Evolutionary conservation across 2,113 vertebrate species (phyloP).

Genomic region (Pipa parva): DNA sequence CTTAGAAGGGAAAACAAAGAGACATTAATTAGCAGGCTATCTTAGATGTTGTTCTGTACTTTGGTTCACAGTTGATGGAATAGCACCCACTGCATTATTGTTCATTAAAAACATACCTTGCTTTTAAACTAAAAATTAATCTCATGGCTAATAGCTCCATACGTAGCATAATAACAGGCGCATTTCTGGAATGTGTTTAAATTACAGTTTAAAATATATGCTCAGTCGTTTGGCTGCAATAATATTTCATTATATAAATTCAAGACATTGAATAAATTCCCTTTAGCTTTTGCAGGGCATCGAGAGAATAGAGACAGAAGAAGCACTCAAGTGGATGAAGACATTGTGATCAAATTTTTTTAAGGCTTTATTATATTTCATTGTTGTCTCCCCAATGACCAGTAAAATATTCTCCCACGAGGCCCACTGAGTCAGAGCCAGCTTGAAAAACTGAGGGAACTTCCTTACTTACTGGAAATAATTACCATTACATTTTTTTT

Average conservation of each 20-base stretch:
- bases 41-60: neutral
- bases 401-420: conserved; percentile 65
- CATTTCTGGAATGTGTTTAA: conserved; percentile 43
- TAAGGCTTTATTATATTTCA: conserved; percentile 62
- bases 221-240: conserved; percentile 42
- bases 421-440: conserved; percentile 70
- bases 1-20: neutral
- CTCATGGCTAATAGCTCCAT: conserved; percentile 1
- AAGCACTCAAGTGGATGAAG: conserved; percentile 53
- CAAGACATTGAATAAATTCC: conserved; percentile 53
- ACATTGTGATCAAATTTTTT: conserved; percentile 70
- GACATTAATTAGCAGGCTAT: neutral
- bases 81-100: neutral
- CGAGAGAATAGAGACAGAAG: conserved; percentile 51
- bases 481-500: conserved; percentile 66
- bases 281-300: conserved; percentile 35
- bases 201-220: conserved; percentile 34
- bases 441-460: conserved; percentile 71
- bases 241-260: conserved; percentile 42
- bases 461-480: conserved; percentile 79
- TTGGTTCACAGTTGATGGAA: neutral
- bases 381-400: conserved; percentile 72
- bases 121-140: neutral
- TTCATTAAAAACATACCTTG: neutral
- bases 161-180: conserved; percentile 35